These are phyloP conservation scores for Hyperopisus bebe DNA, from an alignment of 2,113 vertebrate genomes.

Conservation along the genomic window DNA sequence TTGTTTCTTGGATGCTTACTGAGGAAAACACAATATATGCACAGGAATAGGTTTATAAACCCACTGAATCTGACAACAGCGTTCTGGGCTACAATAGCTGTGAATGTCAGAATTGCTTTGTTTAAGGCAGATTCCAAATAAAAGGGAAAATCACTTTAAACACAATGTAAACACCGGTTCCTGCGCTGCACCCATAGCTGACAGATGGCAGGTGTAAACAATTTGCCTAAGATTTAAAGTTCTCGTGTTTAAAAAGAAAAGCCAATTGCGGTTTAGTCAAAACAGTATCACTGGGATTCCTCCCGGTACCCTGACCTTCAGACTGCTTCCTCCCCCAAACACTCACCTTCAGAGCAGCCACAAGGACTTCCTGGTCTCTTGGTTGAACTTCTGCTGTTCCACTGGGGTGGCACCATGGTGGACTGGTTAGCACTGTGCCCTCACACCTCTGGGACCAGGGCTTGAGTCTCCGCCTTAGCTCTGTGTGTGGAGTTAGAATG, in stretches of 20 bases:
- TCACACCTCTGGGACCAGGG: not conserved
- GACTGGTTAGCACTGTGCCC: not conserved
- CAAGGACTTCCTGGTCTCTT: not conserved
- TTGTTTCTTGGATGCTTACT: not conserved
- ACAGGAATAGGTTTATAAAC: not conserved
- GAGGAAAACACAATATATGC: not conserved
- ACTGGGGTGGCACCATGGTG: not conserved
- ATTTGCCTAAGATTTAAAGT: not conserved
- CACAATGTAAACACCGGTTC: slow-evolving; percentile 1
- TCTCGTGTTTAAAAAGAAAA: not conserved
- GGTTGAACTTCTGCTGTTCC: not conserved
- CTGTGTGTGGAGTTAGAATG: not conserved
- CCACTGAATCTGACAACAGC: not conserved
- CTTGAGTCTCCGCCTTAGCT: not conserved
- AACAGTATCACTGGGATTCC: not conserved
- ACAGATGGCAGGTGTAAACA: slow-evolving; percentile 8
- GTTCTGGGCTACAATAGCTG: not conserved
- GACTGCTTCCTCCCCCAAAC: not conserved
- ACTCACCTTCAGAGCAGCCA: not conserved
- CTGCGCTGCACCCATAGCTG: not conserved
- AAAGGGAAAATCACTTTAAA: slow-evolving; percentile 6
- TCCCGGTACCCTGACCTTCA: not conserved
- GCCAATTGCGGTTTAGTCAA: not conserved
- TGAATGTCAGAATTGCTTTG: not conserved
- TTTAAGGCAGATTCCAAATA: slow-evolving; percentile 10